Base-by-base conservation (phyloP, 1,140 invertebrate species). In the Drosophila nigromelanica region DNA sequence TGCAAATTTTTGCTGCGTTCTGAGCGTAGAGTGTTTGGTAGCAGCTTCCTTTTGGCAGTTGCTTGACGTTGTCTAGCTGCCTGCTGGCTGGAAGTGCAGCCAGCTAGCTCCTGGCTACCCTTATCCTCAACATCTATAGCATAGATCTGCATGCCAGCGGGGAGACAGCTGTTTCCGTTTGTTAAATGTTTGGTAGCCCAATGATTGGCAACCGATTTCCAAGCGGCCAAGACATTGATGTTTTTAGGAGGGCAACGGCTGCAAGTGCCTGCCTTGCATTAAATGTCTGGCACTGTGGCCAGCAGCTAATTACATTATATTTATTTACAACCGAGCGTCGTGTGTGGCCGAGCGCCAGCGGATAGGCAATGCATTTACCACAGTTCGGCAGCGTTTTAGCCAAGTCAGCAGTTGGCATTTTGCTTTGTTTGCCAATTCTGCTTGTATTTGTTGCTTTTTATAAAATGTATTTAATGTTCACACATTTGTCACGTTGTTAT, bases 111-210 rank as follows among this genome's bases (percentile, higher is more conserved):
- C 24, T 42, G 15, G 48, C 35, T 21, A 70, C 69, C 69, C 69
- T 72, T 72, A 72, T 72, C 69, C 62, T 58, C 27, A 33, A 15
- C 42, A 59, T 59, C 40, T 59, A 35, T 33, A 18, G 30, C 74
- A 77, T 54, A 72, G 71, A 73, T 68, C 60, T 77, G 71, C 79
- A 89, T 76, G 79, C 74, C 54, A 64, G 12, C 47, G 43, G 48
- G 37, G 67, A 75, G 83, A 89, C 83, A 89, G 83, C 83, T 89
- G 83, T 89, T 89, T 89, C 83, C 83, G 83, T 89, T 89, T 89
- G 83, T 83, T 78, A 86, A 86, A 86, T 86, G 82, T 86, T 86
- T 86, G 82, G 78, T 72, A 59, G 18, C 76, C 48, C 33, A 76
- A 76, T 78, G 82, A 87, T 82, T 86, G 82, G 82, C 82, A 86